Evolutionary conservation across 2,888 invertebrate species (phyloP).

Genomic region (Eueremaeus valkanovi): DNA sequence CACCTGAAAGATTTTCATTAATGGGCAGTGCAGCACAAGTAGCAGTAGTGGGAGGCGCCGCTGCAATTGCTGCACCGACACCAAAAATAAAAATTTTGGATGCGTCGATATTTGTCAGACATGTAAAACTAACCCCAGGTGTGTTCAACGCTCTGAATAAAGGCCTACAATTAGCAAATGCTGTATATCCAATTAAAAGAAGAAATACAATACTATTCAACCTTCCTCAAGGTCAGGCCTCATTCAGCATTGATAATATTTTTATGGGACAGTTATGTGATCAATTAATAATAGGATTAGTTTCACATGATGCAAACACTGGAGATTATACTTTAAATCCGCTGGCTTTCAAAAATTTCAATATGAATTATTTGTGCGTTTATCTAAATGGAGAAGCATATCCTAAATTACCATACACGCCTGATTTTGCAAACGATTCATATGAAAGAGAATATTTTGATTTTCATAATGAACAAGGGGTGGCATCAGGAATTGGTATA

Average conservation of each 20-base stretch:
- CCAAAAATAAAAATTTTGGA: neutral
- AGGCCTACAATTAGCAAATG: neutral
- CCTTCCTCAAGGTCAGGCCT: neutral
- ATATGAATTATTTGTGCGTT: neutral
- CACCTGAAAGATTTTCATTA: neutral
- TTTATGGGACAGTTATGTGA: neutral
- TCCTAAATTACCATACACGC: neutral
- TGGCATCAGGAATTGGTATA: too few species aligned
- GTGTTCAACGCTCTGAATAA: neutral
- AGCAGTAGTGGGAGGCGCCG: neutral
- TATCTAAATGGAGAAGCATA: neutral
- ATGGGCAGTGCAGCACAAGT: neutral
- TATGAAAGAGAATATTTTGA: neutral
- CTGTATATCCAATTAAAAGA: neutral
- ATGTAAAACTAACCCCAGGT: too few species aligned
- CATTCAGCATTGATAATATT: neutral
- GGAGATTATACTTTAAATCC: neutral
- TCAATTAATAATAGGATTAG: neutral
- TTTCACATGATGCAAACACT: neutral
- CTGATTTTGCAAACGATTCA: neutral
- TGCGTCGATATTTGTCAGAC: neutral
- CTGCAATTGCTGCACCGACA: neutral
- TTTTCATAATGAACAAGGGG: neutral
- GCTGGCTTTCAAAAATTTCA: neutral
- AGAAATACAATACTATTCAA: neutral